phyloP scores from a whole-genome alignment of 2,888 invertebrate genomes.

The Melanostoma mellinum region DNA sequence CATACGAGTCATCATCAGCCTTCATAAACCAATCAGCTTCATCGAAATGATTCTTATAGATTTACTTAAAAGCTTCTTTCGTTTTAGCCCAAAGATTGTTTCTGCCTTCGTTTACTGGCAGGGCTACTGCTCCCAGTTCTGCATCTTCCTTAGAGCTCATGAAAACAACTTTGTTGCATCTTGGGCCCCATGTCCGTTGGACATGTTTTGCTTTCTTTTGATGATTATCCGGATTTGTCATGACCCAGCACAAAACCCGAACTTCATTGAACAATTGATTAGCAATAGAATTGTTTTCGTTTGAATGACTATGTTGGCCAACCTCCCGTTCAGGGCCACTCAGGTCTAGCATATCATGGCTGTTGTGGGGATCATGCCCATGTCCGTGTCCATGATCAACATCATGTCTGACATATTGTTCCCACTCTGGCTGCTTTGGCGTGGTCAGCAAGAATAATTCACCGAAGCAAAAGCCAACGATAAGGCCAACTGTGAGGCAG shows the following conservation, averaged over 20 bases:
- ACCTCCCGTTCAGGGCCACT: constrained; percentile 82
- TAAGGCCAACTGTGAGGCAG: constrained; percentile 80
- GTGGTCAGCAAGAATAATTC: constrained; percentile 80
- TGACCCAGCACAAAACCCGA: constrained; percentile 96
- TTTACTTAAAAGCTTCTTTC: constrained; percentile 94
- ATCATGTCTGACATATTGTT: constrained; percentile 78
- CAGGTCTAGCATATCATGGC: constrained; percentile 81
- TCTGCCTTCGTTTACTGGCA: constrained; percentile 94
- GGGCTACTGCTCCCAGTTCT: constrained; percentile 89
- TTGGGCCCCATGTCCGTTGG: constrained; percentile 96
- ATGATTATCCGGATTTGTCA: constrained; percentile 96
- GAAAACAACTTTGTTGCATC: constrained; percentile 93
- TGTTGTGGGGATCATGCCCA: constrained; percentile 81
- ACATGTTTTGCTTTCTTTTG: constrained; percentile 95
- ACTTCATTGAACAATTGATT: constrained; percentile 89
- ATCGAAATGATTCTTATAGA: constrained; percentile 91
- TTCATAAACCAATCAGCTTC: constrained; percentile 98
- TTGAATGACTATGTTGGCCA: constrained; percentile 84
- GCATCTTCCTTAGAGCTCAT: constrained; percentile 91
- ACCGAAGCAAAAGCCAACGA: constrained; percentile 81
- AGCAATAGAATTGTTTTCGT: constrained; percentile 88
- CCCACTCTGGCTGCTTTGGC: constrained; percentile 76
- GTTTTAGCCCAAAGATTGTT: constrained; percentile 98
- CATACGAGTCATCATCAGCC: constrained; percentile 99
- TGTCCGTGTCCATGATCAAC: constrained; percentile 75